Evolutionary conservation across 2,113 vertebrate genomes (phyloP), one percentile per base, ranked within the genome.

Genomic region (Megatriorchis doriae): DNA sequence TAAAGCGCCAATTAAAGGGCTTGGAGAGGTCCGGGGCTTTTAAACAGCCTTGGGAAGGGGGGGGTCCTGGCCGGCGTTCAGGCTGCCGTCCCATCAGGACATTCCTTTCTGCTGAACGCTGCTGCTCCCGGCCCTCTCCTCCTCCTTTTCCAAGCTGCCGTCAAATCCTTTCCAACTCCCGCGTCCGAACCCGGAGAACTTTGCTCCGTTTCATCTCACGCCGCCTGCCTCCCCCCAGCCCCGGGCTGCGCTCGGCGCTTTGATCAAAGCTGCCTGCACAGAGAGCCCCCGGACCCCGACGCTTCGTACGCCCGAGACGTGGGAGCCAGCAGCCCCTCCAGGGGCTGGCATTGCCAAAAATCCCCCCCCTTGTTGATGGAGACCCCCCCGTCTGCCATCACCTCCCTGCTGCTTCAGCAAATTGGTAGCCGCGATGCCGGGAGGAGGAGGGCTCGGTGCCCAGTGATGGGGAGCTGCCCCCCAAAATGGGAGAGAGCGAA

Each of bases 71-170:
- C 96, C 10, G 10, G 92, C 48, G 86, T 87, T 96, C 95, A 95
- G 97, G 62, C 86, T 94, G 89, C 91, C 67, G 55, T 90, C 94
- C 97, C 95, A 91, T 86, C 90, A 96, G 97, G 92, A 96, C 96
- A 93, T 97, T 97, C 93, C 95, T 96, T 96, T 97, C 95, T 94
- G 93, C 97, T 93, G 95, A 97, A 91, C 90, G 88, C 94, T 84
- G 90, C 93, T 89, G 88, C 91, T 94, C 95, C 86, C 90, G 62
- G 91, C 94, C 92, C 93, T 93, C 85, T 90, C 93, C 96, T 93
- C 94, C 95, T 94, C 91, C 90, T 88, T 78, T 91, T 86, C 92
- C 89, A 91, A 94, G 88, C 96, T 96, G 96, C 95, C 90, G 40
- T 93, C 92, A 66, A 95, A 93, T 94, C 96, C 90, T 92, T 96